Conservation (phyloP, 2,888 invertebrate genomes). For the Apodemia zela region DNA sequence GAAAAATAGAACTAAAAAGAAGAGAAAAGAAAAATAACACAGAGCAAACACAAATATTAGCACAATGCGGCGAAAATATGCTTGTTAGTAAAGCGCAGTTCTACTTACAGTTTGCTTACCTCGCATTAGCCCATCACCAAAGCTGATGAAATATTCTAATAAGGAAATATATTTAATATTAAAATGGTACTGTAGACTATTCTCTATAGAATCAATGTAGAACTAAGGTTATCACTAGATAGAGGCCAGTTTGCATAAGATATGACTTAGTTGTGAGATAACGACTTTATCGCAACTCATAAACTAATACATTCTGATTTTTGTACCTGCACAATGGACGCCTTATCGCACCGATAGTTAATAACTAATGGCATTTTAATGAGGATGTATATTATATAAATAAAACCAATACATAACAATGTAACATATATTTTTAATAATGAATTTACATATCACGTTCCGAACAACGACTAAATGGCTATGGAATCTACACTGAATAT, state of each 20-base stretch:
- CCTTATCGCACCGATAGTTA: conserved; percentile 20
- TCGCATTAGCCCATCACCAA: conserved; percentile 66
- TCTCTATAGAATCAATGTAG: conserved; percentile 29
- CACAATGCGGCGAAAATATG: conserved; percentile 54
- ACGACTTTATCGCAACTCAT: conserved; percentile 35
- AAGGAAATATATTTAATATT: conserved; percentile 38
- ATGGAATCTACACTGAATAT: conserved; percentile 35
- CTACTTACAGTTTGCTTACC: conserved; percentile 58
- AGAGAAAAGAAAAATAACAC: conserved; percentile 30
- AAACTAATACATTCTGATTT: conserved; percentile 35
- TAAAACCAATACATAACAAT: conserved; percentile 70
- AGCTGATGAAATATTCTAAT: conserved; percentile 52
- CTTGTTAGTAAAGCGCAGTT: conserved; percentile 47
- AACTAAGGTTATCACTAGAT: conserved; percentile 40
- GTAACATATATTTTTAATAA: conserved; percentile 76
- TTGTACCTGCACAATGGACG: conserved; percentile 28
- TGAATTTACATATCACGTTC: conserved; percentile 72
- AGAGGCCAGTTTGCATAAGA: conserved; percentile 52
- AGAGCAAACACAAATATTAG: conserved; percentile 33
- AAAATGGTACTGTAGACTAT: conserved; percentile 31
- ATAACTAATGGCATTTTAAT: conserved; percentile 26
- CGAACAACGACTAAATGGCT: conserved; percentile 50
- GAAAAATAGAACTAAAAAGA: conserved; percentile 29
- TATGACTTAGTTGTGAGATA: conserved; percentile 40
- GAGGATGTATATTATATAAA: conserved; percentile 31